Evolutionary conservation across 2,888 invertebrate genomes (phyloP), one percentile per base, ranked within the genome.

Genomic region (Pandemis corylana): DNA sequence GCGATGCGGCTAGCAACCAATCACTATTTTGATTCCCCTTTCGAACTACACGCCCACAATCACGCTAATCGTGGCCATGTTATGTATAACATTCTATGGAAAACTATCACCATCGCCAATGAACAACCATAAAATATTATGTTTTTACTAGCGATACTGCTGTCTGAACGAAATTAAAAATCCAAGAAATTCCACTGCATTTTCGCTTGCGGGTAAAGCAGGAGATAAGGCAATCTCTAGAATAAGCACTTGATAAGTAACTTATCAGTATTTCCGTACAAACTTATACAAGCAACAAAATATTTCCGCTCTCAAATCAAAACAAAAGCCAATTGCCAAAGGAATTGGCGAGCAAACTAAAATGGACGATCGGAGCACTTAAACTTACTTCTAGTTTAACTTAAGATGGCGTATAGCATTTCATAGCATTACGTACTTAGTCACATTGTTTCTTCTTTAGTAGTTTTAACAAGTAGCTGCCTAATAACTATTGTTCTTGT

Each of bases 301-400:
- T 66, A 4, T 46, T 63, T 64, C 49, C 12, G 63, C 63, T 28
- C 44, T 49, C 28, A 68, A 73, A 73, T 63, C 56, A 68, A 69
- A 73, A 65, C 42, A 13, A 36, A 62, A 68, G 67, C 68, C 59
- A 49, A 63, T 44, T 53, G 56, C 28, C 53, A 10, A 44, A 6
- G 59, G 49, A 66, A 74, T 69, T 51, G 51, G 51, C 20, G 56
- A 4, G 61, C 15, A 44, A 74, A 65, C 65, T 53, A 56, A 70
- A 74, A 69, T 66, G 65, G 69, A 69, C 36, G 74, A 36, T 44
- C 67, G 68, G 15, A 20, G 61, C 69, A 69, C 65, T 74, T 53
- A 68, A 67, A 68, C 56, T 64, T 64, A 59, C 56, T 59, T 41
- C 64, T 65, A 49, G 59, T 59, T 46, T 49, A 69, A 61, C 65